Conservation (phyloP, 2,113 vertebrate genomes). For the Murina feae region DNA sequence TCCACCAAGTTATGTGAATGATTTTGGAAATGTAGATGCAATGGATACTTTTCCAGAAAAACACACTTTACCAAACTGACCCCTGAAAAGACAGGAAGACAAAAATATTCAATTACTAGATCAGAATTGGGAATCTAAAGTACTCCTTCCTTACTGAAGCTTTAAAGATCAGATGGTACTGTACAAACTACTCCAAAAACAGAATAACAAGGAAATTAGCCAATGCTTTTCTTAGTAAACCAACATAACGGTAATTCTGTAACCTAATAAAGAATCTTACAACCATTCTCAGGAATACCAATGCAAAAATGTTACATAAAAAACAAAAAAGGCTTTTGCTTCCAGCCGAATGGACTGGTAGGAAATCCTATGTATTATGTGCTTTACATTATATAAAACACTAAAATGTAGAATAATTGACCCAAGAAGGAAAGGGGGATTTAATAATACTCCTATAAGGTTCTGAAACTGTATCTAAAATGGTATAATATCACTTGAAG, state of each 20-base stretch:
- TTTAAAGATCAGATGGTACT: background rate
- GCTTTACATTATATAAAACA: background rate
- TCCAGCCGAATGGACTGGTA: background rate
- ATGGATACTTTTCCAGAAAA: background rate
- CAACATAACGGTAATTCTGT: background rate
- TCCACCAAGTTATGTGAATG: background rate
- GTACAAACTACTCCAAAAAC: background rate
- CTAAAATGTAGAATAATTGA: background rate
- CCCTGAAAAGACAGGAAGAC: background rate
- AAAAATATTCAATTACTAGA: background rate
- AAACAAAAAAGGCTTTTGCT: background rate
- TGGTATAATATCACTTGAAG: background rate
- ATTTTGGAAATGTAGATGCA: constrained; percentile 1
- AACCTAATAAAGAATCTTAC: background rate
- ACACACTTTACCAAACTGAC: background rate
- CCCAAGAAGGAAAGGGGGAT: background rate
- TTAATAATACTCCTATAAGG: background rate
- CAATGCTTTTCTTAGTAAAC: background rate
- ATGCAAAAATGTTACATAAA: background rate
- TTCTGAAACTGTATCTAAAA: background rate
- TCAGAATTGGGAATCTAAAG: background rate
- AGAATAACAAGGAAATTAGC: background rate
- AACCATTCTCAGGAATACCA: background rate
- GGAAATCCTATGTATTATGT: background rate
- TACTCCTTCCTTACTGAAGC: background rate